Conservation (phyloP, 2,797 vertebrate species). For the Cheirogaleus major region DNA sequence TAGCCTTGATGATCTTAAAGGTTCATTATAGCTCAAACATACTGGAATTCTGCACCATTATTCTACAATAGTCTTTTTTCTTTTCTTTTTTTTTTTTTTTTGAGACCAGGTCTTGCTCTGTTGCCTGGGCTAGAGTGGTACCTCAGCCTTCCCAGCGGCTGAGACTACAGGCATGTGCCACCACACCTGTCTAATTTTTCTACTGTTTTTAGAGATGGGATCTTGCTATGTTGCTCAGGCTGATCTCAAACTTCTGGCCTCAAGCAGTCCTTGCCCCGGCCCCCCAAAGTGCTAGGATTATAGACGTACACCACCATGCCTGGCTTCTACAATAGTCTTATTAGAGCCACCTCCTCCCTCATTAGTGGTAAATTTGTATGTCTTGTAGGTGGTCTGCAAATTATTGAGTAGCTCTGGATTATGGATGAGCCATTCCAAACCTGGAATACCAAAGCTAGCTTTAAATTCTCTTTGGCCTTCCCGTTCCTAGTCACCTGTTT, state of each 20-base stretch:
- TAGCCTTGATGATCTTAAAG: background rate
- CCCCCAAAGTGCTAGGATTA: background rate
- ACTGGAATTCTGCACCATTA: background rate
- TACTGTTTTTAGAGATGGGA: background rate
- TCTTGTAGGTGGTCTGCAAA: background rate
- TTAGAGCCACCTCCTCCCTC: background rate
- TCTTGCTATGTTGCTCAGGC: background rate
- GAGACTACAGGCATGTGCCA: background rate
- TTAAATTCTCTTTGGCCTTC: background rate
- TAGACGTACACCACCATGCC: background rate
- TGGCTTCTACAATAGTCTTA: background rate
- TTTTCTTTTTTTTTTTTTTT: too few species aligned
- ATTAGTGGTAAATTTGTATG: slow-evolving; percentile 8
- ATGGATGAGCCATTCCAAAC: background rate
- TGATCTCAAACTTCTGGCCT: background rate
- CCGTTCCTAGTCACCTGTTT: background rate
- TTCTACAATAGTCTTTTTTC: background rate
- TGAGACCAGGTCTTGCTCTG: too few species aligned
- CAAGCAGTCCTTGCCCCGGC: background rate
- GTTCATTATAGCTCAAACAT: background rate
- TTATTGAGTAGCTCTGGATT: background rate
- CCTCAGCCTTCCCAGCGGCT: background rate
- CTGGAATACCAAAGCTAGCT: background rate
- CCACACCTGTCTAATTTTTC: too few species aligned
- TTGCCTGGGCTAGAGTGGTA: too few species aligned